Evolutionary conservation across 2,888 invertebrate genomes (phyloP).

Genomic region (Plemyria rubiginata): DNA sequence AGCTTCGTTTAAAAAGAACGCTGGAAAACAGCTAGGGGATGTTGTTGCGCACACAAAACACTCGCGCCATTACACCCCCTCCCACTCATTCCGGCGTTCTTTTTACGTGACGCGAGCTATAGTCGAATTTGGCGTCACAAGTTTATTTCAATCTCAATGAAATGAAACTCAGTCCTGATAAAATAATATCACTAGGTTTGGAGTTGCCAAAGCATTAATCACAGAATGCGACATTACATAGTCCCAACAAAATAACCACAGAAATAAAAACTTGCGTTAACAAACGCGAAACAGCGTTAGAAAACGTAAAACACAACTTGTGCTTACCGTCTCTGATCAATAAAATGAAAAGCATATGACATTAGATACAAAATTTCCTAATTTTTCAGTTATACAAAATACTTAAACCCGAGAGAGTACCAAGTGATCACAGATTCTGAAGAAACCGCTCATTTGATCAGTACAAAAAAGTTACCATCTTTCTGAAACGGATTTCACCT

Average conservation of each 20-base stretch:
- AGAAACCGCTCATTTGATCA: conserved; percentile 72
- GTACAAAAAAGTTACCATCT: conserved; percentile 75
- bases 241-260: conserved; percentile 48
- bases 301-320: conserved; percentile 8
- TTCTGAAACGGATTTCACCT: conserved; percentile 73
- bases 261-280: conserved; percentile 15
- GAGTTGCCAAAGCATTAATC: conserved; percentile 76
- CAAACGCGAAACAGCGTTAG: no score
- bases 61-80: no score
- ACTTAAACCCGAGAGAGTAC: conserved; percentile 83
- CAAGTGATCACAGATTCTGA: conserved; percentile 84
- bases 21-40: no score
- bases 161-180: conserved; percentile 57
- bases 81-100: no score
- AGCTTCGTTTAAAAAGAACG: no score
- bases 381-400: conserved; percentile 73
- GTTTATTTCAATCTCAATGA: conserved; percentile 45
- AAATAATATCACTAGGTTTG: conserved; percentile 63
- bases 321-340: conserved; percentile 37
- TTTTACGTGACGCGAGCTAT: no score
- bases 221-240: conserved; percentile 65
- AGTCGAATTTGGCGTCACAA: conserved; percentile 18
- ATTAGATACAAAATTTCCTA: conserved; percentile 54
- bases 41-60: no score
- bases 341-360: conserved; percentile 59